Evolutionary conservation across 2,113 vertebrate species (phyloP).

Genomic region (Felis catus): F.catus_Fca126_mat1.0 CM031427.1:5832001-5832500

Average conservation of each 20-base stretch:
- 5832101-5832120: not conserved
- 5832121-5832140: rapidly evolving
- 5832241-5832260: not conserved
- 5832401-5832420: not conserved
- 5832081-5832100: not conserved
- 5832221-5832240: not conserved
- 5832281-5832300: not conserved
- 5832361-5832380: not conserved
- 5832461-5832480: not conserved
- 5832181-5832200: too few relatives aligned
- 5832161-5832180: not conserved
- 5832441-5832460: not conserved
- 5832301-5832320: not conserved
- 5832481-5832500: not conserved
- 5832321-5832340: not conserved
- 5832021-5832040: not conserved
- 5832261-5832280: not conserved
- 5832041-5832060: not conserved
- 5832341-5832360: not conserved
- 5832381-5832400: not conserved
- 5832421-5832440: not conserved
- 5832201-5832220: not conserved
- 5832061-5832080: not conserved
- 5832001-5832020: not conserved
- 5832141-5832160: not conserved